Percentiles rank a stretch among this genome's conserved stretches.
Evolutionary conservation across 2,888 invertebrate genomes (phyloP).

Genomic region (Galerucella nymphaeae): DNA sequence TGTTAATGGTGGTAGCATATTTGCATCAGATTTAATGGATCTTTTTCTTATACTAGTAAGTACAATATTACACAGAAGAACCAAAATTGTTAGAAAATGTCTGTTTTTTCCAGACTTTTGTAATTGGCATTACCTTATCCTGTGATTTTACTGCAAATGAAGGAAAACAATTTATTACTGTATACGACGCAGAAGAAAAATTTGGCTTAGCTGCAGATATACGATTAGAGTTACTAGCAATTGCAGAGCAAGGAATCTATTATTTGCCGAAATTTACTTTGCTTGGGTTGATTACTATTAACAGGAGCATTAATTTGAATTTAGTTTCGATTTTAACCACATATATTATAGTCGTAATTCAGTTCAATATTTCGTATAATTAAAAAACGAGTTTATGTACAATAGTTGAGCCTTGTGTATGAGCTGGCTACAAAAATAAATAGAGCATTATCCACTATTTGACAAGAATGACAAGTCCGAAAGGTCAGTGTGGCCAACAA

Average conservation of each 20-base stretch:
- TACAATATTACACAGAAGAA: neutral
- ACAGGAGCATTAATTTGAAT: conserved; percentile 30
- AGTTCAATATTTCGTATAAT: conserved; percentile 34
- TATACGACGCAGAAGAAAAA: conserved; percentile 37
- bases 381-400: neutral
- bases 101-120: conserved; percentile 27
- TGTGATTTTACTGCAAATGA: conserved; percentile 33
- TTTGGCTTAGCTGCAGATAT: conserved; percentile 34
- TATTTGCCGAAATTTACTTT: conserved; percentile 35
- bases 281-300: conserved; percentile 35
- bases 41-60: conserved; percentile 21
- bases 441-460: no score
- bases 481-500: no score
- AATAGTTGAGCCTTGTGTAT: no score
- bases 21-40: conserved; percentile 17
- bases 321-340: conserved; percentile 35
- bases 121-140: conserved; percentile 28
- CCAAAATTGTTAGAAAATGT: neutral
- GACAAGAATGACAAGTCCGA: no score
- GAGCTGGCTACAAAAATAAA: no score
- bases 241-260: conserved; percentile 33
- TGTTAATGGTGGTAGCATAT: conserved; percentile 6
- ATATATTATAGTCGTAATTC: conserved; percentile 43
- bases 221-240: conserved; percentile 35
- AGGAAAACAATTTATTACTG: conserved; percentile 33